Base-by-base conservation (phyloP, 2,797 vertebrate genomes). In the Astyanax mexicanus region DNA sequence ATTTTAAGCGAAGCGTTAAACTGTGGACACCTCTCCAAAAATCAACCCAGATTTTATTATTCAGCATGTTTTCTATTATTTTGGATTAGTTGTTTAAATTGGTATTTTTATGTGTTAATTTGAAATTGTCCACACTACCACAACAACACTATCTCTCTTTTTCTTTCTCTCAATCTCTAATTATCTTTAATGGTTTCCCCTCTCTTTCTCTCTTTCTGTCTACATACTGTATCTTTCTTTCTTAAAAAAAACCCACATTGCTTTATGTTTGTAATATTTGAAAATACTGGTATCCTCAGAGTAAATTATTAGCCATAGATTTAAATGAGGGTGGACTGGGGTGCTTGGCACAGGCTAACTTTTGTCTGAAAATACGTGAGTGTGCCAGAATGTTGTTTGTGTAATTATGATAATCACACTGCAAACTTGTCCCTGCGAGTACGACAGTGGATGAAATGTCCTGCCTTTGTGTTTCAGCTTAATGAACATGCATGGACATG, bases 401-500 rank as follows among this genome's bases (percentile, higher is more conserved):
- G 71, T 73, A 78, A 57, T 75, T 67, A 62, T 80, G 68, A 79
- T 80, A 74, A 85, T 83, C 55, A 71, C 44, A 58, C 62, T 40
- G 75, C 64, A 69, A 69, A 68, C 67, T 37, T 35, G 21, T 70
- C 35, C 21, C 64, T 29, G 38, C 51, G 55, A 47, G 57, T 38
- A 21, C 45, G 68, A 27, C 42, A 58, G 11, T 45, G 29, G 47
- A 74, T 74, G 54, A 79, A 83, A 78, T 27, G 64, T 58, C 11
- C 38, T 57, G 35, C 35, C 61, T 7, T 12, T 52, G n/a, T 74
- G 70, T 79, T 72, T 19, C 58, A 38, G 35, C 69, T 65, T 80
- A 66, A 81, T 86, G 73, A 82, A 77, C 55, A 71, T 75, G n/a
- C 55, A 69, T 15, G 58, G 73, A 80, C 70, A 75, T 58, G 70